A percentile compares a stretch with the other conserved stretches of the same genome.
Conservation (phyloP, 1,140 invertebrate genomes). For the Thereuonema tuberculata region DNA sequence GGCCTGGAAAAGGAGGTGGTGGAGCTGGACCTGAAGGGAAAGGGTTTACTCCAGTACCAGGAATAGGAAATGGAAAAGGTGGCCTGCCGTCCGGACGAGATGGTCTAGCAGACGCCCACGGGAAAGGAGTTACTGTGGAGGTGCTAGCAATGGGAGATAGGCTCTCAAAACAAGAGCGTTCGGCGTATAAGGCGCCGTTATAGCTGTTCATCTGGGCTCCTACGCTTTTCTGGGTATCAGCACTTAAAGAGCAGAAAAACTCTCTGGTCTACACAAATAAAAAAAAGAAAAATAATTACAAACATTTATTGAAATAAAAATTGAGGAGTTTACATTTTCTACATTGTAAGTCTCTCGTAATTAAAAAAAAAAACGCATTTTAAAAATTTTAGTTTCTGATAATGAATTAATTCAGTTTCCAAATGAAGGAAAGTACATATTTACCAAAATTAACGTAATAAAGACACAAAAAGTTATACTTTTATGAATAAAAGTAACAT, state of each 20-base stretch:
- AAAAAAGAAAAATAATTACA: background rate
- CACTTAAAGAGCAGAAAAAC: background rate
- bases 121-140: background rate
- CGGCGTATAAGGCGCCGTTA: conserved; percentile 4
- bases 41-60: background rate
- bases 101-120: background rate
- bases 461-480: no score
- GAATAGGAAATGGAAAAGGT: background rate
- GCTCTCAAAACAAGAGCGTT: background rate
- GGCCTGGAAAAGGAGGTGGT: background rate
- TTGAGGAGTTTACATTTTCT: background rate
- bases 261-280: background rate
- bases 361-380: background rate
- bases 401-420: background rate
- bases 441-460: no score
- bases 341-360: background rate
- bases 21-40: background rate
- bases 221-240: conserved; percentile 2
- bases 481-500: no score
- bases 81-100: background rate
- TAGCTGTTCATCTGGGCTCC: conserved; percentile 8
- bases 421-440: no score
- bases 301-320: background rate
- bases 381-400: background rate
- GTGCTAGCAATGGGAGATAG: background rate